Percentiles rank a stretch among this genome's conserved stretches.
phyloP scores from a whole-genome alignment of 2,888 invertebrate species.

The Patella depressa region DNA sequence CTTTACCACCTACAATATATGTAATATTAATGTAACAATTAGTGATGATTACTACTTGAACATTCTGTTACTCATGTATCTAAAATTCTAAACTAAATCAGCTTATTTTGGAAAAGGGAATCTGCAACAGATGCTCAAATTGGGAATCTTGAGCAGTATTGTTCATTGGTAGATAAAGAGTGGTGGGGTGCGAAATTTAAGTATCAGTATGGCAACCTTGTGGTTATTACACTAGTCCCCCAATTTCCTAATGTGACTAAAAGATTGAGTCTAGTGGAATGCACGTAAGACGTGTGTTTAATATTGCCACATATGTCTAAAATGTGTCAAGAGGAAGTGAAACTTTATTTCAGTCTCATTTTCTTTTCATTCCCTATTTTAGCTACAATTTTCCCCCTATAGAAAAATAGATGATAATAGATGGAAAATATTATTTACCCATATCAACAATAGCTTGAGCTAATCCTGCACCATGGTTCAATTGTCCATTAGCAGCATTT shows the following conservation, averaged over 20 bases:
- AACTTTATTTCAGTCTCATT: not conserved
- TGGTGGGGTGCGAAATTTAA: too few relatives aligned
- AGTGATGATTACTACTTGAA: not conserved
- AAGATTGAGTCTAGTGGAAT: too few relatives aligned
- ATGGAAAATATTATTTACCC: slow-evolving; percentile 36
- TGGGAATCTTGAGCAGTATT: too few relatives aligned
- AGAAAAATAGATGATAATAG: not conserved
- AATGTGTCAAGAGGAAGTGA: not conserved
- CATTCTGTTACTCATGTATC: not conserved
- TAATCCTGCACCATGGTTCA: slow-evolving; percentile 53
- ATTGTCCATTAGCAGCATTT: slow-evolving; percentile 51
- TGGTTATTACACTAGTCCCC: too few relatives aligned
- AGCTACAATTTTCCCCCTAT: not conserved
- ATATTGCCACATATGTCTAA: too few relatives aligned
- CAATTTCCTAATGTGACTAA: too few relatives aligned
- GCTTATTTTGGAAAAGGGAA: too few relatives aligned
- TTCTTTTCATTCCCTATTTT: not conserved
- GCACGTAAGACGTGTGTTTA: too few relatives aligned
- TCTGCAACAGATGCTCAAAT: too few relatives aligned
- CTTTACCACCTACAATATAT: slow-evolving; percentile 39
- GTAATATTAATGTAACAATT: not conserved
- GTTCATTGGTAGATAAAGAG: too few relatives aligned
- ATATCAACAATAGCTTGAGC: slow-evolving; percentile 47
- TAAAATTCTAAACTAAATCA: not conserved
- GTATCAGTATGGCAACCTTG: too few relatives aligned